Evolutionary conservation across 2,888 invertebrate species (phyloP).

Genomic region (Drosophila ustulata): DNA sequence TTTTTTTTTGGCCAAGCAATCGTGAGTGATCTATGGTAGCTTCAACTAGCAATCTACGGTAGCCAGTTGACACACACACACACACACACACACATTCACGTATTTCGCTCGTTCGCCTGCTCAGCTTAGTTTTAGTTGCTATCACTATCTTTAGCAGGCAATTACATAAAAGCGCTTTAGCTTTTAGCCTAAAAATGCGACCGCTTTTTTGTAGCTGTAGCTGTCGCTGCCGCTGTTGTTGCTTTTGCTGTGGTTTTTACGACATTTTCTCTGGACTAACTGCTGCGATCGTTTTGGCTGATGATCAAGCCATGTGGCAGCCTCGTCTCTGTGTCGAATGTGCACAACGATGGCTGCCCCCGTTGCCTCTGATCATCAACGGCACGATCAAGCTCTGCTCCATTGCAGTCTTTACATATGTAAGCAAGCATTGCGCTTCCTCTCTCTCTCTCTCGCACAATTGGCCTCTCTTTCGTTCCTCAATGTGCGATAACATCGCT

Average conservation of each 20-base stretch:
- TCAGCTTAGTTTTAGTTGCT: constrained; percentile 24
- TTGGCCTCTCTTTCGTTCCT: constrained; percentile 2
- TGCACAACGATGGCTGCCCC: constrained; percentile 28
- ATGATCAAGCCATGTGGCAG: constrained; percentile 57
- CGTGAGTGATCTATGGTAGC: constrained; percentile 38
- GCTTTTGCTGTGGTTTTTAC: constrained; percentile 49
- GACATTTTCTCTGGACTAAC: constrained; percentile 55
- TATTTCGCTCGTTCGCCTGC: constrained; percentile 6
- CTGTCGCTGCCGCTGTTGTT: constrained; percentile 21
- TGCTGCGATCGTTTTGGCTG: constrained; percentile 49
- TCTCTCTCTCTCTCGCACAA: neutral
- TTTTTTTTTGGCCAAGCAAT: constrained; percentile 15
- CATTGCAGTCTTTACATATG: constrained; percentile 58
- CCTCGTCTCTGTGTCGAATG: neutral
- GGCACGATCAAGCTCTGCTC: constrained; percentile 64
- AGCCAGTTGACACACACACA: constrained; percentile 20
- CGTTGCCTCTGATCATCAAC: constrained; percentile 66
- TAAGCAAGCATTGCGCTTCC: constrained; percentile 37
- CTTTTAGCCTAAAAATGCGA: constrained; percentile 67
- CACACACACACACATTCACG: constrained; percentile 17
- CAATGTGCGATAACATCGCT: constrained; percentile 77
- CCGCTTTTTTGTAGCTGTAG: constrained; percentile 31
- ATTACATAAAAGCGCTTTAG: constrained; percentile 74
- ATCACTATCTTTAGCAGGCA: constrained; percentile 67
- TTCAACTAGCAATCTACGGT: constrained; percentile 25